Percentiles rank a stretch among this genome's conserved stretches.
phyloP scores from a whole-genome alignment of 1,140 invertebrate genomes.

The Nasonia longicornis region DNA sequence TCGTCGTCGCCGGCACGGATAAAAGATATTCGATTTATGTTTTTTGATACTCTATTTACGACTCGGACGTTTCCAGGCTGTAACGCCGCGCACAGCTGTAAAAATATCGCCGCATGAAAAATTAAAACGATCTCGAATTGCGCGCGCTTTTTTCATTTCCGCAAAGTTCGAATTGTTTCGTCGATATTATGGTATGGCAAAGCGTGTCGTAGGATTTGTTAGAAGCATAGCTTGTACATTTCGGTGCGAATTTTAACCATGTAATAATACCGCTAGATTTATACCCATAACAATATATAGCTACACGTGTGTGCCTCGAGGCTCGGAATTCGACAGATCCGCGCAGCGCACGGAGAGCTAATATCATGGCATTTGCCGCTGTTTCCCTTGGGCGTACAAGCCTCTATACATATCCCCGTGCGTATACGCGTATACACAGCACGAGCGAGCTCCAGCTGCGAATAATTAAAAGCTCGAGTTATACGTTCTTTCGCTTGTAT shows the following conservation, averaged over 20 bases:
- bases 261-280: too few species aligned
- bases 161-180: too few species aligned
- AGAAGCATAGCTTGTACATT: too few species aligned
- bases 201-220: too few species aligned
- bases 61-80: background rate
- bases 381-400: background rate
- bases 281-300: too few species aligned
- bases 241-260: too few species aligned
- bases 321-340: background rate
- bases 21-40: slow-evolving; percentile 25
- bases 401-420: too few species aligned
- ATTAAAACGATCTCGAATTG: slow-evolving; percentile 4
- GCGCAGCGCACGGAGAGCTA: too few species aligned
- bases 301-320: background rate
- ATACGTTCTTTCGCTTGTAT: background rate
- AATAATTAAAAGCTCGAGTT: slow-evolving; percentile 4
- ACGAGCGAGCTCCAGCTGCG: background rate
- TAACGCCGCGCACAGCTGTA: background rate
- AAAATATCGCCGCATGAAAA: slow-evolving; percentile 4
- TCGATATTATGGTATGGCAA: too few species aligned
- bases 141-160: background rate
- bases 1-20: background rate
- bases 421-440: background rate
- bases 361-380: too few species aligned
- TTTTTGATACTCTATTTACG: slow-evolving; percentile 20